These are phyloP conservation scores for Hyles euphorbiae DNA, from an alignment of 1,140 invertebrate species.

Conservation along the genomic window DNA sequence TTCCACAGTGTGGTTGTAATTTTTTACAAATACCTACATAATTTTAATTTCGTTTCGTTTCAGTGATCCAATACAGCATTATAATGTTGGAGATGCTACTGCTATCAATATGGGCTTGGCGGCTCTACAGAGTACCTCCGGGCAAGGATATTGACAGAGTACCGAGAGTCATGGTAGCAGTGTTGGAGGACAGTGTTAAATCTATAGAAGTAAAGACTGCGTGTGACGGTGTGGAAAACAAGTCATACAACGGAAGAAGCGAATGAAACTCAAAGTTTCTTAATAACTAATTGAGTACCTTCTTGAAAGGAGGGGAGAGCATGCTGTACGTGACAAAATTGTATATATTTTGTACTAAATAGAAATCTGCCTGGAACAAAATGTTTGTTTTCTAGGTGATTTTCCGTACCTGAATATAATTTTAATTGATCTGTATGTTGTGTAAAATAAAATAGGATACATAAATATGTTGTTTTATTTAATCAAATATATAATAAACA, in stretches of 20 bases:
- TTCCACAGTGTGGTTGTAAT: no score
- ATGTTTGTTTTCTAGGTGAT: slow-evolving; percentile 2
- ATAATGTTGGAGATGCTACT: slow-evolving; percentile 79
- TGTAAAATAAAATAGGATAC: slow-evolving; percentile 6
- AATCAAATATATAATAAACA: neutral
- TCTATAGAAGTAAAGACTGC: slow-evolving; percentile 59
- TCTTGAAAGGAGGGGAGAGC: no score
- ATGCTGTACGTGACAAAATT: neutral
- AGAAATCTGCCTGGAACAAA: neutral
- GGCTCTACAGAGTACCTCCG: slow-evolving; percentile 71
- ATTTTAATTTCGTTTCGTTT: slow-evolving; percentile 35
- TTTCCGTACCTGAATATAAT: slow-evolving; percentile 23
- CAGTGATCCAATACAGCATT: slow-evolving; percentile 78
- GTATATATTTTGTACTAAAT: neutral
- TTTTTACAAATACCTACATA: no score
- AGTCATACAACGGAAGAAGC: slow-evolving; percentile 26
- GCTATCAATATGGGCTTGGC: slow-evolving; percentile 74
- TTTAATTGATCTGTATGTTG: slow-evolving; percentile 1
- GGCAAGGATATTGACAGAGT: slow-evolving; percentile 49
- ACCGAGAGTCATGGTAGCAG: slow-evolving; percentile 45
- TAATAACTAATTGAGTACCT: no score
- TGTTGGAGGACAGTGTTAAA: slow-evolving; percentile 42
- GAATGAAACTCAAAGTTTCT: neutral
- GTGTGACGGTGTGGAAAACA: slow-evolving; percentile 37
- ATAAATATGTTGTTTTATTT: slow-evolving; percentile 2